Evolutionary conservation across 2,797 vertebrate species (phyloP), one percentile per base, ranked within the genome.

Genomic region (Halcyon smyrnensis): DNA sequence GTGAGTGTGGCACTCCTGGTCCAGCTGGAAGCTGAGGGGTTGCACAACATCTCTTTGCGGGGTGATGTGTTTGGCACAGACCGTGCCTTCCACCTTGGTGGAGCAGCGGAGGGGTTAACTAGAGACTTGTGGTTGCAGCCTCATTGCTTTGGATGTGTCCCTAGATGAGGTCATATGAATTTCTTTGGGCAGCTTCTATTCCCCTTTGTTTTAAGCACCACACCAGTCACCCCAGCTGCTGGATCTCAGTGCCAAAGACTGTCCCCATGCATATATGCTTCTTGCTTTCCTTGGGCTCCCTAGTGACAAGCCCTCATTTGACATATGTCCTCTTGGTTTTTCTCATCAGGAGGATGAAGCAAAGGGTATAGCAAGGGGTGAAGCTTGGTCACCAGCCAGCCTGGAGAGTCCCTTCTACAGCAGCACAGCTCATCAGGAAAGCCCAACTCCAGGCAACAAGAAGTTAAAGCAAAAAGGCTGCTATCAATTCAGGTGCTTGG

Each of bases 131-230:
- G 94, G 94, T 32, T 87, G 80, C 50, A 70, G 88, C 67, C 95
- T 91, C 60, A 5, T 34, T 50, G 92, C 81, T 87, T 87, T 93
- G 93, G 87, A 95, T 46, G 76, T 90, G 90, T 96, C 94, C 90
- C 71, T 15, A 87, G 76, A 94, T 97, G 96, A 97, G 94, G 78
- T 97, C 97, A 97, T 36, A 63, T 1, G 23, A 19, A 84, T 95
- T 88, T 83, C 94, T 83, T 87, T 1, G 63, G 92, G 71, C 93
- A 91, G 85, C 50, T 48, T 97, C 90, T 96, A 12, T 96, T 96
- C 74, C 88, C 87, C 84, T 97, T 97, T 96, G 96, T 95, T 4
- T 51, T 15, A 41, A 84, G 87, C 90, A 57, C 84, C 65, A 34
- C 56, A 24, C 28, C 12, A 76, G 41, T 53, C 89, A 73, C 30